phyloP scores from a whole-genome alignment of 2,797 vertebrate genomes.

The Tiaroga cobitis region DNA sequence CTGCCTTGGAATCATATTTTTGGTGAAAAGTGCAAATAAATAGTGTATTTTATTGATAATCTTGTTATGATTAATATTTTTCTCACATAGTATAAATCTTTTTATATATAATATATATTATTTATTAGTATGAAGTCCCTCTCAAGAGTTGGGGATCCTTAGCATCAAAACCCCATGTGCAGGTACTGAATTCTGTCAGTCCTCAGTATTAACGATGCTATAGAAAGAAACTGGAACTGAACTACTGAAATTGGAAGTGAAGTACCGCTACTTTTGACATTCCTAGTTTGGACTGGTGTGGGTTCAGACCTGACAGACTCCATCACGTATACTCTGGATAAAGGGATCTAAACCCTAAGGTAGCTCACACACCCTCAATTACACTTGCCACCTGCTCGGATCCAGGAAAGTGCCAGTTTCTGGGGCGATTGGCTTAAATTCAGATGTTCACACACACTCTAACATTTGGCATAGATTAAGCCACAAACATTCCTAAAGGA shows the following conservation, averaged over 20 bases:
- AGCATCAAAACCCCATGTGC: not conserved
- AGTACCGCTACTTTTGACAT: not conserved
- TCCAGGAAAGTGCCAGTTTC: slow-evolving; percentile 32
- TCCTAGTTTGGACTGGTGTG: not conserved
- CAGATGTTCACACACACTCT: slow-evolving; percentile 31
- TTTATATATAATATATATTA: too few species aligned
- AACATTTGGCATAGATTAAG: slow-evolving; percentile 61
- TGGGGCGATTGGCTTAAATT: slow-evolving; percentile 39
- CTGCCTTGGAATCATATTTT: not conserved
- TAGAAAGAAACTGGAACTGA: not conserved
- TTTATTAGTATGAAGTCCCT: not conserved
- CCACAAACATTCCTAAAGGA: slow-evolving; percentile 62
- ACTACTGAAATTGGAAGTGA: not conserved
- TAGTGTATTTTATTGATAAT: not conserved
- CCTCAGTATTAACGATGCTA: not conserved
- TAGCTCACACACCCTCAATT: slow-evolving; percentile 1
- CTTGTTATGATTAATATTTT: not conserved
- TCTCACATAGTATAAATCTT: too few species aligned
- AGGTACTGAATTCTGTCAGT: not conserved
- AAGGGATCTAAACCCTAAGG: slow-evolving; percentile 12
- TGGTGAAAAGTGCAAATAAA: not conserved
- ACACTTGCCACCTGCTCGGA: slow-evolving; percentile 32
- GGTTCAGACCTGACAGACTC: not conserved
- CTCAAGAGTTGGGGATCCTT: not conserved
- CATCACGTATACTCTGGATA: not conserved